Percentiles rank a stretch among this genome's conserved stretches.
Conservation (phyloP, 2,113 vertebrate genomes). For the Oncorhynchus nerka region DNA sequence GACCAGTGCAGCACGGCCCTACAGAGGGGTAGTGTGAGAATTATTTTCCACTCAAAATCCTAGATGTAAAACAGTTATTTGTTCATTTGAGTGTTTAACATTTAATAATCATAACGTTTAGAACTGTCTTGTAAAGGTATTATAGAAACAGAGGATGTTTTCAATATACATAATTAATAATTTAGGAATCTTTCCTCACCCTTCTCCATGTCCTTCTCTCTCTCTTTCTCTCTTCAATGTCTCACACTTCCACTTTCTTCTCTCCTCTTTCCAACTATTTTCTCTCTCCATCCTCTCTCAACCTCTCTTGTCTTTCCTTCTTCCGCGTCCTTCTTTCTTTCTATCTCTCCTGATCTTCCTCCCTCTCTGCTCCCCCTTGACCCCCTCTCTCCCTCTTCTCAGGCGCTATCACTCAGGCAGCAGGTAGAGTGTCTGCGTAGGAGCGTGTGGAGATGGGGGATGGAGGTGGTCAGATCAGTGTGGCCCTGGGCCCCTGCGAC, state of each 20-base stretch:
- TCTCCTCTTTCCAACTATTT: not conserved
- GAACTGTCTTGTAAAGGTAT: too few relatives aligned
- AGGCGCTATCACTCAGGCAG: constrained; percentile 72
- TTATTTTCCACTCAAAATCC: not conserved
- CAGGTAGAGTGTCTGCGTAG: constrained; percentile 75
- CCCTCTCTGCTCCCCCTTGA: not conserved
- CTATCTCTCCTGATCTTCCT: not conserved
- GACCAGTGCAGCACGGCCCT: constrained; percentile 67
- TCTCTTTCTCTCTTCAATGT: not conserved
- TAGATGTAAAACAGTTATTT: not conserved
- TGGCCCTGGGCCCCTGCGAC: constrained; percentile 74
- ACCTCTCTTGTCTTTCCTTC: not conserved
- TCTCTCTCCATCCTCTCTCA: not conserved
- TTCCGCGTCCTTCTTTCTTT: not conserved
- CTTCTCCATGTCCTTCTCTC: not conserved
- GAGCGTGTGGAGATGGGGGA: constrained; percentile 31
- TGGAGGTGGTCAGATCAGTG: constrained; percentile 54
- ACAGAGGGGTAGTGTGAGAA: constrained; percentile 76
- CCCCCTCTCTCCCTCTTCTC: not conserved
- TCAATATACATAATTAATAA: not conserved
- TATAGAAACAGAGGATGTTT: too few relatives aligned
- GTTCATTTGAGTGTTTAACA: too few relatives aligned
- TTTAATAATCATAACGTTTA: too few relatives aligned
- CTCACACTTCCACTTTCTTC: not conserved
- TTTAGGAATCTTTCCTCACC: not conserved